phyloP scores from a whole-genome alignment of 2,888 invertebrate genomes.

The Sphaerophoria rueppellii region DNA sequence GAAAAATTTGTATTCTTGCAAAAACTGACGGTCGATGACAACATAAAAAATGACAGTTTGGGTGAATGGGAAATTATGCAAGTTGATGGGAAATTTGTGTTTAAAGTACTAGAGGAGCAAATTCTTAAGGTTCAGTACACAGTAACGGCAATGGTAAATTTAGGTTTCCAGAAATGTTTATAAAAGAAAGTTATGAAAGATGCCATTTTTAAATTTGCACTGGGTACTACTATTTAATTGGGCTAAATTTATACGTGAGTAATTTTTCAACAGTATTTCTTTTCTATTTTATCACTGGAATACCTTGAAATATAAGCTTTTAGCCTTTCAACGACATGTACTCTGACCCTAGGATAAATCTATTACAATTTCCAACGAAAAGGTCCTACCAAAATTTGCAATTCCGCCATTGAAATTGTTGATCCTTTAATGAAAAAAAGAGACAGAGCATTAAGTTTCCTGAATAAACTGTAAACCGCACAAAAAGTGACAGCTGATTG shows the following conservation, averaged over 20 bases:
- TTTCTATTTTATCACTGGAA: too few relatives aligned
- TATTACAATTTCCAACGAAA: too few relatives aligned
- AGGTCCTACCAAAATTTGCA: neutral
- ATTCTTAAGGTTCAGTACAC: neutral
- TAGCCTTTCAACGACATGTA: too few relatives aligned
- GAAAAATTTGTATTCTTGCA: constrained; percentile 15
- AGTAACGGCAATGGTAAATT: too few relatives aligned
- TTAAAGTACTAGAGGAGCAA: constrained; percentile 4
- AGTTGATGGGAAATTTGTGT: constrained; percentile 1
- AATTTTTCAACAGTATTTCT: too few relatives aligned
- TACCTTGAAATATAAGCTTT: too few relatives aligned
- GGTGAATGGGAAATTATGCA: constrained; percentile 17
- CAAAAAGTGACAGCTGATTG: constrained; percentile 66
- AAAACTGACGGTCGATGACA: constrained; percentile 58
- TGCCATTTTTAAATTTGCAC: too few relatives aligned
- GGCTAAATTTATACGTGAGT: too few relatives aligned
- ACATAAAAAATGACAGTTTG: constrained; percentile 55
- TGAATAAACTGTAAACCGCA: constrained; percentile 50
- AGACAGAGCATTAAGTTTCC: constrained; percentile 1
- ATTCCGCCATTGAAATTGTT: constrained; percentile 4
- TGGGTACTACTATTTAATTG: too few relatives aligned
- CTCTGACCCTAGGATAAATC: too few relatives aligned
- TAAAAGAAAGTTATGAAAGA: too few relatives aligned
- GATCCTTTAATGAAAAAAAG: neutral
- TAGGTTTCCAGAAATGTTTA: too few relatives aligned